phyloP scores from a whole-genome alignment of 1,140 invertebrate species.

The Andricus grossulariae region DNA sequence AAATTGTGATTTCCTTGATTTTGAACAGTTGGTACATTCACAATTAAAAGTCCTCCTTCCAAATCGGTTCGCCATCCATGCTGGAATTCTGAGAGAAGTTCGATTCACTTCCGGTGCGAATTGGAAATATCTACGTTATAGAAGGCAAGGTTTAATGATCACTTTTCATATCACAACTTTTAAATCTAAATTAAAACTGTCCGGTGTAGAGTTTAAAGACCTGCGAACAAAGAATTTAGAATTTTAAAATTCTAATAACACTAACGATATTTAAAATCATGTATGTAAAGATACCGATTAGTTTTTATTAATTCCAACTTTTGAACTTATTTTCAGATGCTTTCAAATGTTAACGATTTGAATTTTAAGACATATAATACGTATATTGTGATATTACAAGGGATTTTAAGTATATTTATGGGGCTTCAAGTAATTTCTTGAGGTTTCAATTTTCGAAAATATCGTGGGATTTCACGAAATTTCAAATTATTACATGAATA shows the following conservation, averaged over 20 bases:
- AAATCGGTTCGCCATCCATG: not conserved
- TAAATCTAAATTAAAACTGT: constrained; percentile 71
- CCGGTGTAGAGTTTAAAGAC: constrained; percentile 70
- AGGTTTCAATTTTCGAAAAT: too few relatives aligned
- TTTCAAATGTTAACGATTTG: too few relatives aligned
- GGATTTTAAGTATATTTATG: too few relatives aligned
- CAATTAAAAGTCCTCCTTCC: not conserved
- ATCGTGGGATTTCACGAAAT: too few relatives aligned
- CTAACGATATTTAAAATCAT: too few relatives aligned
- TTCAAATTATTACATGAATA: too few relatives aligned
- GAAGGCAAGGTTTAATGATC: constrained; percentile 35
- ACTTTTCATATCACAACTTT: constrained; percentile 67
- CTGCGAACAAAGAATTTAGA: constrained; percentile 64
- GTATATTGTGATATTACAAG: too few relatives aligned
- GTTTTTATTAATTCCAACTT: too few relatives aligned
- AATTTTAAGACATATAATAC: too few relatives aligned
- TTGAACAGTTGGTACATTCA: not conserved
- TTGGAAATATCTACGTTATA: constrained; percentile 32
- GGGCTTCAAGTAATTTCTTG: too few relatives aligned
- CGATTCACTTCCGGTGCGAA: not conserved
- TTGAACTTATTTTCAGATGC: too few relatives aligned
- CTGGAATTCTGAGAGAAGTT: not conserved
- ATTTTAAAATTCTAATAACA: not conserved
- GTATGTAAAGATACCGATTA: too few relatives aligned
- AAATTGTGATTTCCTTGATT: not conserved